Conservation (phyloP, 2,888 invertebrate genomes). For the Eueremaeus valkanovi region DNA sequence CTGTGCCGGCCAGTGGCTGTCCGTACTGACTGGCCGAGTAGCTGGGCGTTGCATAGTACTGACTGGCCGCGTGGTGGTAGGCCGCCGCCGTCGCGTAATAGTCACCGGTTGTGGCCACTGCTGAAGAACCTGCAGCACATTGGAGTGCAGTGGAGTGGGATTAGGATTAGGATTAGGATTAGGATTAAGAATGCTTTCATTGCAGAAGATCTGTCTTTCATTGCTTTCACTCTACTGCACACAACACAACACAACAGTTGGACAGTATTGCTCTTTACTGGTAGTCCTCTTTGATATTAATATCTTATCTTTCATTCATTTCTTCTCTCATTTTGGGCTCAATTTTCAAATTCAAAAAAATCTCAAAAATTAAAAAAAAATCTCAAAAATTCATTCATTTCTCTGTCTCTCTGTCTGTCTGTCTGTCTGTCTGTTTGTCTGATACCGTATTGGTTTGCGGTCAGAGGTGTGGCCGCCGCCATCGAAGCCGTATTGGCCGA, state of each 20-base stretch:
- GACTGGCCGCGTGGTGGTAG: slow-evolving; percentile 23
- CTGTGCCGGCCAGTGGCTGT: slow-evolving; percentile 15
- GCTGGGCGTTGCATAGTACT: slow-evolving; percentile 34
- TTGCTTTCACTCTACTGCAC: too few relatives aligned
- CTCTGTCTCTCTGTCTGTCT: too few relatives aligned
- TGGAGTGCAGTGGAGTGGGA: too few relatives aligned
- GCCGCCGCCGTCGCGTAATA: slow-evolving; percentile 38
- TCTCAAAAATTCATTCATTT: background rate
- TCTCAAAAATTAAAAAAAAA: background rate
- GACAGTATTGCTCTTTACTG: too few relatives aligned
- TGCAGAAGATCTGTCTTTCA: too few relatives aligned
- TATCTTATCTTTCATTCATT: too few relatives aligned
- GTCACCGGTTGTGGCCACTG: slow-evolving; percentile 31
- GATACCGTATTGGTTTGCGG: background rate
- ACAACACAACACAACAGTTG: too few relatives aligned
- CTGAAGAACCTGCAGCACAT: background rate
- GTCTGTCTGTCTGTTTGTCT: too few relatives aligned
- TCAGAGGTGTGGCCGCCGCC: background rate
- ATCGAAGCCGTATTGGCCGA: background rate
- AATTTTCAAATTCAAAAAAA: background rate
- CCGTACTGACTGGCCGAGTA: background rate
- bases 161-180: too few relatives aligned
- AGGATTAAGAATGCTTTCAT: too few relatives aligned
- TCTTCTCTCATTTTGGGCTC: background rate
- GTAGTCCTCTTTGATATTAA: too few relatives aligned